phyloP scores from a whole-genome alignment of 2,888 invertebrate genomes.

The Osedax frankpressi region DNA sequence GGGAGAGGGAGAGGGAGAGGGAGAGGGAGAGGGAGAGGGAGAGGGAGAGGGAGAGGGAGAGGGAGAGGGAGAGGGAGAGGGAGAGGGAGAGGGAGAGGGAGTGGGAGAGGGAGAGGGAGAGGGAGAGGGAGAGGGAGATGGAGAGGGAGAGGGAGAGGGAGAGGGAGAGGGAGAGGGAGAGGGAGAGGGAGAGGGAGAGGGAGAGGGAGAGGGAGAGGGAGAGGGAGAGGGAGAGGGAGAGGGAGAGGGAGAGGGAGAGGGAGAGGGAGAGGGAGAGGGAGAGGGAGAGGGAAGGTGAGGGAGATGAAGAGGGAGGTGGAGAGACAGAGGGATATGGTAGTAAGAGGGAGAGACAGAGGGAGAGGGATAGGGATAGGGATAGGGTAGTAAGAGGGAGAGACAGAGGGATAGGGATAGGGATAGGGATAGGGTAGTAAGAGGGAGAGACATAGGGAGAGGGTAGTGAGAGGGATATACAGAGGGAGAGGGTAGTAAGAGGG shows the following conservation, averaged over 20 bases:
- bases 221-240: conserved; percentile 12
- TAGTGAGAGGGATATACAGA: no score
- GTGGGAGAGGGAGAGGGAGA: conserved; percentile 8
- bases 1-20: conserved; percentile 10
- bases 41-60: conserved; percentile 18
- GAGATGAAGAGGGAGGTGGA: background rate
- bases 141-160: no score
- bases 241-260: background rate
- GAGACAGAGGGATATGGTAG: background rate
- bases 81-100: conserved; percentile 14
- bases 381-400: conserved; percentile 16
- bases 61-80: background rate
- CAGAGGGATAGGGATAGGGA: conserved; percentile 20
- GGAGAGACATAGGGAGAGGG: conserved; percentile 11
- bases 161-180: conserved; percentile 18
- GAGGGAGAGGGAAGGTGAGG: background rate
- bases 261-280: background rate
- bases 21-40: conserved; percentile 16
- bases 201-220: conserved; percentile 9
- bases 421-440: conserved; percentile 19
- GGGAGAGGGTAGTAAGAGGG: no score
- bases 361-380: conserved; percentile 17
- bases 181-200: conserved; percentile 10
- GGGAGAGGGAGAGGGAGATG: background rate
- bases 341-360: conserved; percentile 16